These are phyloP conservation scores for Eremobia ochroleuca DNA, from an alignment of 2,888 invertebrate genomes.

Conservation along the genomic window DNA sequence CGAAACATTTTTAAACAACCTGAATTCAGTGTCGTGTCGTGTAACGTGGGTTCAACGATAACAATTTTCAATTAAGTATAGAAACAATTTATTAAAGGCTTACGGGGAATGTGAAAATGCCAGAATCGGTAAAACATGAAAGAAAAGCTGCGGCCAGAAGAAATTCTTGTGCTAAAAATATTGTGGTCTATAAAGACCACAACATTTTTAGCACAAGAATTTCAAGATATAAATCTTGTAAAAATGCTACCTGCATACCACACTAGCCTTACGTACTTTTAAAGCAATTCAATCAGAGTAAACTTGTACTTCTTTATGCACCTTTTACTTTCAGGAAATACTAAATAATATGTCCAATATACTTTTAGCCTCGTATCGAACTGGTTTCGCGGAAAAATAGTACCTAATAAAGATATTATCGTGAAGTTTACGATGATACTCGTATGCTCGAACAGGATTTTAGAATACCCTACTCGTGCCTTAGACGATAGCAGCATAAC, in stretches of 20 bases:
- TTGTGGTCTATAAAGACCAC: no score
- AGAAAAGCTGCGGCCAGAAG: neutral
- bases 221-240: constrained; percentile 1
- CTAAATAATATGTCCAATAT: constrained; percentile 52
- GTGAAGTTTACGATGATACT: constrained; percentile 55
- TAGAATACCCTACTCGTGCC: constrained; percentile 41
- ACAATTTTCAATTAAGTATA: constrained; percentile 28
- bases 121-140: constrained; percentile 14
- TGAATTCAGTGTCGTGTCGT: constrained; percentile 4
- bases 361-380: constrained; percentile 24
- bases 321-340: constrained; percentile 51
- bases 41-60: constrained; percentile 13
- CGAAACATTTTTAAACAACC: constrained; percentile 38
- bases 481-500: constrained; percentile 9
- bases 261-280: neutral
- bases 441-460: constrained; percentile 63
- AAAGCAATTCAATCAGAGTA: constrained; percentile 47
- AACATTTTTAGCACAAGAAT: no score
- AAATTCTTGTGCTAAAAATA: constrained; percentile 32
- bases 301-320: constrained; percentile 38
- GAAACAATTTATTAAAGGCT: constrained; percentile 24
- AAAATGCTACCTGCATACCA: constrained; percentile 24
- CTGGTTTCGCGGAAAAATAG: constrained; percentile 40
- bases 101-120: neutral
- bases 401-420: constrained; percentile 54